Conservation (phyloP, 2,113 vertebrate genomes). For the Chlorodrepanis virens region DNA sequence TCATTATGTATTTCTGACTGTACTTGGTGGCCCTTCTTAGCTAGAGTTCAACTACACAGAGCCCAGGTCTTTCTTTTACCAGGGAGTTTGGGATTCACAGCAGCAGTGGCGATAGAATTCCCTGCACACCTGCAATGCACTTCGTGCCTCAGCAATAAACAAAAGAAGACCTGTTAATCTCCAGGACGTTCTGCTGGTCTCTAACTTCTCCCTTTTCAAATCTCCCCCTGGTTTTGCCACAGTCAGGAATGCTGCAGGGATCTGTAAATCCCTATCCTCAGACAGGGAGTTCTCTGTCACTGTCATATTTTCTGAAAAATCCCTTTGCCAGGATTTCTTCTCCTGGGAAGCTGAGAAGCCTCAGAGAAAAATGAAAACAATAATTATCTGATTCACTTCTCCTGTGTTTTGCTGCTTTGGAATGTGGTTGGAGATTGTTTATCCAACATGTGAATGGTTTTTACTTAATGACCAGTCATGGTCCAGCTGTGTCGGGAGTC, state of each 20-base stretch:
- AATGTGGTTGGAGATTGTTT: too few species aligned
- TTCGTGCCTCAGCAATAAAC: not conserved
- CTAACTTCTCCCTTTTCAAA: not conserved
- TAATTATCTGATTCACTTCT: too few species aligned
- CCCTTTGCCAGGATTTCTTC: too few species aligned
- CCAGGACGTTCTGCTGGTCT: not conserved
- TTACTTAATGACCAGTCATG: too few species aligned
- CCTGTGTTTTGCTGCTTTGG: too few species aligned
- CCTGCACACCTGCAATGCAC: not conserved
- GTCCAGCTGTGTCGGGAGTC: too few species aligned
- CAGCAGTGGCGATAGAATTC: accelerated
- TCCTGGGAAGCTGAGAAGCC: too few species aligned
- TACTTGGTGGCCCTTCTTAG: not conserved
- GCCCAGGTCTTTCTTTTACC: not conserved
- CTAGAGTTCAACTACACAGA: not conserved
- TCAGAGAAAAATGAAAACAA: too few species aligned
- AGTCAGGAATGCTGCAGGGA: accelerated
- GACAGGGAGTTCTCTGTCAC: too few species aligned
- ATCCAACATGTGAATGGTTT: too few species aligned
- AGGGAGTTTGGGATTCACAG: not conserved
- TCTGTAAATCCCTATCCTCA: not conserved
- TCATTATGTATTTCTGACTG: not conserved
- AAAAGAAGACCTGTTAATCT: not conserved
- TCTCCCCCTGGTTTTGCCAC: not conserved
- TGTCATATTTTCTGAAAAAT: too few species aligned